These are phyloP conservation scores for Pseudachorutes palmiensis DNA, from an alignment of 1,140 invertebrate species.

Conservation along the genomic window DNA sequence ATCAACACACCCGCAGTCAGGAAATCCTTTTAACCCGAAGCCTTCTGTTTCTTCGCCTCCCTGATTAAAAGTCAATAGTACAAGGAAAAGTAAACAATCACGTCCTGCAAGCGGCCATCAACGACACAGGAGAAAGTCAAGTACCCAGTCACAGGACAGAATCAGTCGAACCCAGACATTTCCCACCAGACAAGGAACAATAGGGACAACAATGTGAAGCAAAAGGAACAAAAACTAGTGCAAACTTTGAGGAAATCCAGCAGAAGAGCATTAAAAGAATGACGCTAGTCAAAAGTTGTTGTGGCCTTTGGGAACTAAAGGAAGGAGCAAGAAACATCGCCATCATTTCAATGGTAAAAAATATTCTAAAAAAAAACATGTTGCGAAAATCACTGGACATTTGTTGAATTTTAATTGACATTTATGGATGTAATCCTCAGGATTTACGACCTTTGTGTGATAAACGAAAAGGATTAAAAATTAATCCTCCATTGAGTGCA, in stretches of 20 bases:
- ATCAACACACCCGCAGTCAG: too few species aligned
- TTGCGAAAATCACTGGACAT: neutral
- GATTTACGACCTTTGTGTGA: too few species aligned
- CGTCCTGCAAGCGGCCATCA: too few species aligned
- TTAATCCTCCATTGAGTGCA: too few species aligned
- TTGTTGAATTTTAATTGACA: conserved; percentile 5
- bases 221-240: neutral
- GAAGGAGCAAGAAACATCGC: conserved; percentile 35
- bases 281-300: conserved; percentile 32
- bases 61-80: neutral
- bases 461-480: too few species aligned
- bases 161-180: neutral
- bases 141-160: neutral
- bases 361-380: neutral
- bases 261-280: conserved; percentile 6
- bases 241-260: neutral
- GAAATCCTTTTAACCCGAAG: neutral
- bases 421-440: neutral
- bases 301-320: conserved; percentile 28
- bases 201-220: neutral
- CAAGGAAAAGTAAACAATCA: too few species aligned
- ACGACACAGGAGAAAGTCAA: neutral
- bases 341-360: conserved; percentile 35
- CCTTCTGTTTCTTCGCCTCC: neutral
- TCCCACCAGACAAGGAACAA: neutral